Evolutionary conservation across 2,113 vertebrate genomes (phyloP).

Genomic region (Hassar affinis): DNA sequence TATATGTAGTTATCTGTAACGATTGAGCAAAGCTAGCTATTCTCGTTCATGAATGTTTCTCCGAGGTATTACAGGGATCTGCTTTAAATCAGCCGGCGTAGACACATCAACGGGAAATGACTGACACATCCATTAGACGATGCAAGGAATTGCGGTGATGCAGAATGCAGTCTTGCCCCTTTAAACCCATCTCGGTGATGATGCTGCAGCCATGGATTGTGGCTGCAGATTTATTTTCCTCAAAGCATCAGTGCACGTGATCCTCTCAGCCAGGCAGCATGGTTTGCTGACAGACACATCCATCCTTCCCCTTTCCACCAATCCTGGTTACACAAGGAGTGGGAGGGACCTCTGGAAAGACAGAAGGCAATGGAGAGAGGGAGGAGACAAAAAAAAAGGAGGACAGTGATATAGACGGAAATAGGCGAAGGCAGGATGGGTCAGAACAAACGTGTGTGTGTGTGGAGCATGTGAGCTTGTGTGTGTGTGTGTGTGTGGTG

Average conservation of each 20-base stretch:
- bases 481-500: background rate
- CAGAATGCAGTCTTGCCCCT: background rate
- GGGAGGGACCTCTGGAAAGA: conserved; percentile 15
- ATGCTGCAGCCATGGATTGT: background rate
- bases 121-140: background rate
- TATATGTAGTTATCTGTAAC: background rate
- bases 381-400: conserved; percentile 17
- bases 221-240: background rate
- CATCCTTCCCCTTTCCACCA: conserved; percentile 5
- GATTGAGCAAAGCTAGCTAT: background rate
- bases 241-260: conserved; percentile 18
- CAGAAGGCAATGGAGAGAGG: conserved; percentile 8
- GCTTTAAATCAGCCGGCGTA: background rate
- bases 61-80: background rate
- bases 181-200: conserved; percentile 2
- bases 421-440: conserved; percentile 18
- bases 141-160: background rate
- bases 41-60: background rate
- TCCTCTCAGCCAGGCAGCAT: conserved; percentile 9
- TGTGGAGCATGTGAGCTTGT: conserved; percentile 7
- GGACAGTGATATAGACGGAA: background rate
- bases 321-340: background rate
- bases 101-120: background rate
- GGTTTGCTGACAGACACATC: conserved; percentile 10
- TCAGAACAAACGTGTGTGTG: conserved; percentile 7